phyloP scores from a whole-genome alignment of 2,113 vertebrate genomes.

The Cephalopterus ornatus region DNA sequence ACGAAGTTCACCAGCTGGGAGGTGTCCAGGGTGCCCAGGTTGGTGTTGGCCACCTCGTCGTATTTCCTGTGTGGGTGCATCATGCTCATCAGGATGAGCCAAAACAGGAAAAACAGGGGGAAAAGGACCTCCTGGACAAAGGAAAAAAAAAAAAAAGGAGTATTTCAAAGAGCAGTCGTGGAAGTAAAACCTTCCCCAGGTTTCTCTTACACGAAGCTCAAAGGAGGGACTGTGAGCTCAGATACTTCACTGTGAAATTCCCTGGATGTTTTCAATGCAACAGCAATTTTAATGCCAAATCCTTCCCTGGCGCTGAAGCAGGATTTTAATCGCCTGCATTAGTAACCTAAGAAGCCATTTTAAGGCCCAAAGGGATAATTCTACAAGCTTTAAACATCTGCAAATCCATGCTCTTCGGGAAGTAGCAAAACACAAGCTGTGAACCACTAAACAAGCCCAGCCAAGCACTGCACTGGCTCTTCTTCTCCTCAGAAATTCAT shows the following conservation, averaged over 20 bases:
- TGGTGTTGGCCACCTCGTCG: conserved; percentile 45
- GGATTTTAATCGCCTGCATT: background rate
- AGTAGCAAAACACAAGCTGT: background rate
- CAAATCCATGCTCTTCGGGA: background rate
- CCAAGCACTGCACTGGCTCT: background rate
- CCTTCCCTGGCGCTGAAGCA: background rate
- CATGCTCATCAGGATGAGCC: conserved; percentile 79
- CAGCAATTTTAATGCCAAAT: background rate
- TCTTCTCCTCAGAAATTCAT: background rate
- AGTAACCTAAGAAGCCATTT: background rate
- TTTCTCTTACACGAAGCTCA: accelerated
- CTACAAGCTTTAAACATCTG: background rate
- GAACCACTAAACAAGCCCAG: background rate
- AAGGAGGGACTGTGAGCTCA: background rate
- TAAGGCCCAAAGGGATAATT: background rate
- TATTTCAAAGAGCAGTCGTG: background rate
- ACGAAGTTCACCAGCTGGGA: conserved; percentile 53
- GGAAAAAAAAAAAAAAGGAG: background rate
- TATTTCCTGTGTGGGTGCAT: conserved; percentile 77
- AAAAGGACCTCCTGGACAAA: conserved; percentile 73
- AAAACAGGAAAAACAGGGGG: conserved; percentile 77
- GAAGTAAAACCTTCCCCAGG: background rate
- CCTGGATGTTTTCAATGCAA: background rate
- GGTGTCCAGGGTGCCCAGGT: conserved; percentile 66
- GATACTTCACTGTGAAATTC: background rate